Conservation (phyloP, 2,797 vertebrate species). For the Paedocypris micromegethes region DNA sequence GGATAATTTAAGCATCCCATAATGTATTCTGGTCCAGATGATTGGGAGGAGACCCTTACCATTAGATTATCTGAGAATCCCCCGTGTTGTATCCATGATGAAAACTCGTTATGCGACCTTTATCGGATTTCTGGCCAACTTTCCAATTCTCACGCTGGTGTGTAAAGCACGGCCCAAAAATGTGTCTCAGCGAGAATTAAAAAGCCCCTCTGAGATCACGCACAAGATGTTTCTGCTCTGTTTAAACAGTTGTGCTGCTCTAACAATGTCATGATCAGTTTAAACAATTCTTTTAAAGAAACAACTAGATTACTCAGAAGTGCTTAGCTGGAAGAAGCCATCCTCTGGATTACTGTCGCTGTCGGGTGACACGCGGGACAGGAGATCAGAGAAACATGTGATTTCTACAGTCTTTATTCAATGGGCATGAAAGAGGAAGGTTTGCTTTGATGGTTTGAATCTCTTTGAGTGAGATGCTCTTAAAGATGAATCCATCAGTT, state of each 20-base stretch:
- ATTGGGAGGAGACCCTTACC: conserved; percentile 9
- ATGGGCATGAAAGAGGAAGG: no score
- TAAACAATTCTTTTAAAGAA: not conserved
- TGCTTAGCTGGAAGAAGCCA: not conserved
- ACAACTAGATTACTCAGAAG: not conserved
- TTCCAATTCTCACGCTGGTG: conserved; percentile 8
- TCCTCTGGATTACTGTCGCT: not conserved
- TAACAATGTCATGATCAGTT: not conserved
- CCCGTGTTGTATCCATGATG: not conserved
- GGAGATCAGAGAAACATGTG: not conserved
- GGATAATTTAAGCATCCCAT: no score
- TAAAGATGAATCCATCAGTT: no score
- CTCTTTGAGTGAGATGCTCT: no score
- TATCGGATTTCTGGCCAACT: conserved; percentile 10
- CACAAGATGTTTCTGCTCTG: not conserved
- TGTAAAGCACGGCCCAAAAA: not conserved
- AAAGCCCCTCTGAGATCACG: conserved; percentile 1
- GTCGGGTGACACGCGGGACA: not conserved
- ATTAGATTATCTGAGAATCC: conserved; percentile 7
- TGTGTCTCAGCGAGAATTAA: not conserved
- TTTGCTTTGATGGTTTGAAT: no score
- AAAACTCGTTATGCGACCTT: conserved; percentile 11
- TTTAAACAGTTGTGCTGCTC: conserved; percentile 27
- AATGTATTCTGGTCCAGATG: not conserved
- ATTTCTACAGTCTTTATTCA: not conserved